phyloP scores from a whole-genome alignment of 2,888 invertebrate species.

The Resseliella maxima region DNA sequence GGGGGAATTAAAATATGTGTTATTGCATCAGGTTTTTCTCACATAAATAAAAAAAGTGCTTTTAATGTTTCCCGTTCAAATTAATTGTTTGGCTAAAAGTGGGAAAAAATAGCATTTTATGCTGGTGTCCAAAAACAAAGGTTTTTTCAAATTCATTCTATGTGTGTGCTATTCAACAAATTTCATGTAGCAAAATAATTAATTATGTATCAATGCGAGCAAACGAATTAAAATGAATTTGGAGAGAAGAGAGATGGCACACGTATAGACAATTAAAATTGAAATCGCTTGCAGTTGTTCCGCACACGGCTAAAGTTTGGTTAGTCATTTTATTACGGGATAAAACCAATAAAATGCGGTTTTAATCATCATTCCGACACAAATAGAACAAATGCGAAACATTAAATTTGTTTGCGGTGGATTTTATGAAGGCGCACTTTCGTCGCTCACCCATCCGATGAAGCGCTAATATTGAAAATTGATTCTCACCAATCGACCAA shows the following conservation, averaged over 20 bases:
- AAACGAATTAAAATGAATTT: background rate
- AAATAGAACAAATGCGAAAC: background rate
- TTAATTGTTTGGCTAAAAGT: background rate
- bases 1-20: background rate
- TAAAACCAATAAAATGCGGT: constrained; percentile 45
- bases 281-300: constrained; percentile 36
- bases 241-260: background rate
- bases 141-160: background rate
- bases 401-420: constrained; percentile 45
- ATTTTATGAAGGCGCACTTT: background rate
- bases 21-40: constrained; percentile 23
- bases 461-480: background rate
- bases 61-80: background rate
- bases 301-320: constrained; percentile 14
- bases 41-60: constrained; percentile 21
- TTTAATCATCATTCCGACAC: constrained; percentile 16
- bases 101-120: background rate
- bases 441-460: background rate
- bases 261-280: constrained; percentile 42
- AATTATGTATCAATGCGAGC: constrained; percentile 28
- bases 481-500: background rate
- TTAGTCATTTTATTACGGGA: constrained; percentile 5
- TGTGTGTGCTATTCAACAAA: constrained; percentile 1
- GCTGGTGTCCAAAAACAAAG: background rate
- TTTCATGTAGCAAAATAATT: constrained; percentile 19